A percentile compares a stretch with the other conserved stretches of the same genome.
Evolutionary conservation across 2,888 invertebrate genomes (phyloP).

Genomic region (Onchidella celtica): DNA sequence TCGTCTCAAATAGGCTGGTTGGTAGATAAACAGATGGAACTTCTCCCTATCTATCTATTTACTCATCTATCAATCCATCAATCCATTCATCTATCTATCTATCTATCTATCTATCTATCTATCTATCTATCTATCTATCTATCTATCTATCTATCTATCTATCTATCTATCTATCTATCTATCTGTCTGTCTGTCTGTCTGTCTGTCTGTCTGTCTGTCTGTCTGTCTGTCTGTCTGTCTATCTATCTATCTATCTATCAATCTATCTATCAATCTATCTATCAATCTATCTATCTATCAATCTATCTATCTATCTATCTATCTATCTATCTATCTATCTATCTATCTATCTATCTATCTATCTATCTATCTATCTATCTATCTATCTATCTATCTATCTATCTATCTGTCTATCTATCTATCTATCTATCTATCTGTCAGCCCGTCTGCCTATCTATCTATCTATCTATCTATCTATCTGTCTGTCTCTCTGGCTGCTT

Average conservation of each 20-base stretch:
- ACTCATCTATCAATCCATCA: not conserved
- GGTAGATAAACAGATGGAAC: too few relatives aligned
- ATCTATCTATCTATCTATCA: not conserved
- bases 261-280: not conserved
- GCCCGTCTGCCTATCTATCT: too few relatives aligned
- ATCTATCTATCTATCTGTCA: too few relatives aligned
- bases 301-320: conserved; percentile 2
- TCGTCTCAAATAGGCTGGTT: too few relatives aligned
- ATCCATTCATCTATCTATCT: not conserved
- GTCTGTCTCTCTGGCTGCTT: too few relatives aligned
- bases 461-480: too few relatives aligned
- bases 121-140: conserved; percentile 1
- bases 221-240: not conserved
- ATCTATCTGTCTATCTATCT: too few relatives aligned
- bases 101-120: not conserved
- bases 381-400: not conserved
- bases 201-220: not conserved
- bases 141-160: not conserved
- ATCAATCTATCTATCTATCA: not conserved
- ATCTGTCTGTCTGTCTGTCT: not conserved
- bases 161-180: too few relatives aligned
- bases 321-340: not conserved
- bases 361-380: not conserved
- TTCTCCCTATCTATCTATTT: not conserved
- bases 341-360: not conserved